These are phyloP conservation scores for Urocitellus parryii DNA, from an alignment of 2,113 vertebrate genomes.

Conservation along the genomic window DNA sequence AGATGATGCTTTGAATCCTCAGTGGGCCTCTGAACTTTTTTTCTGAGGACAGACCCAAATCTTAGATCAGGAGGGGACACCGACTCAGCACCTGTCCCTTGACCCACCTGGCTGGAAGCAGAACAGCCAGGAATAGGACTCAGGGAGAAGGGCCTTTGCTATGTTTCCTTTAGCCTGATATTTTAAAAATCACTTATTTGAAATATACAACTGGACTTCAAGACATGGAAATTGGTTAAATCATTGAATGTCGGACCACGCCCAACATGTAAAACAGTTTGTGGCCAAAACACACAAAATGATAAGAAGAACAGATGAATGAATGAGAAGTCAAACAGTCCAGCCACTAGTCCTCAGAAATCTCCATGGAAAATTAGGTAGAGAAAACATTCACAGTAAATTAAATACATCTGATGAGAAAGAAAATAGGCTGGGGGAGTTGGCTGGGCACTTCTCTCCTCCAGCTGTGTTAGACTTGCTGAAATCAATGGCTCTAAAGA, in stretches of 20 bases:
- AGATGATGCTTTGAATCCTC: not conserved
- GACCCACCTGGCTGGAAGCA: not conserved
- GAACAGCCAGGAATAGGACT: not conserved
- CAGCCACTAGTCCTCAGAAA: constrained; percentile 14
- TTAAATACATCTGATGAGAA: not conserved
- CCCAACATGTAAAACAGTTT: not conserved
- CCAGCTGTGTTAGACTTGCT: not conserved
- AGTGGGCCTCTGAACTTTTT: not conserved
- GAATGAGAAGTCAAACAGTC: constrained; percentile 9
- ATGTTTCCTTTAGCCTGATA: not conserved
- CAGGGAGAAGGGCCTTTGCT: not conserved
- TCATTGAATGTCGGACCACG: not conserved
- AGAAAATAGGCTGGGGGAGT: not conserved
- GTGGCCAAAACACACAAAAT: constrained; percentile 3
- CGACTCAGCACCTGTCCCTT: not conserved
- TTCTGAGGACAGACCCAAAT: not conserved
- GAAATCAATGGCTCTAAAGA: not conserved
- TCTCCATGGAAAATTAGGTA: not conserved
- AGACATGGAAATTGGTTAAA: constrained; percentile 8
- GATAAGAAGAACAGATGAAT: constrained; percentile 14
- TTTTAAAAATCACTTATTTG: constrained; percentile 25
- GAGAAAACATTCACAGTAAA: not conserved
- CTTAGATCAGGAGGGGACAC: not conserved
- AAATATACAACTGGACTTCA: not conserved
- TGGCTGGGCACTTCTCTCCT: not conserved